Conservation (phyloP, 2,888 invertebrate species). For the Drosophila prolongata region DNA sequence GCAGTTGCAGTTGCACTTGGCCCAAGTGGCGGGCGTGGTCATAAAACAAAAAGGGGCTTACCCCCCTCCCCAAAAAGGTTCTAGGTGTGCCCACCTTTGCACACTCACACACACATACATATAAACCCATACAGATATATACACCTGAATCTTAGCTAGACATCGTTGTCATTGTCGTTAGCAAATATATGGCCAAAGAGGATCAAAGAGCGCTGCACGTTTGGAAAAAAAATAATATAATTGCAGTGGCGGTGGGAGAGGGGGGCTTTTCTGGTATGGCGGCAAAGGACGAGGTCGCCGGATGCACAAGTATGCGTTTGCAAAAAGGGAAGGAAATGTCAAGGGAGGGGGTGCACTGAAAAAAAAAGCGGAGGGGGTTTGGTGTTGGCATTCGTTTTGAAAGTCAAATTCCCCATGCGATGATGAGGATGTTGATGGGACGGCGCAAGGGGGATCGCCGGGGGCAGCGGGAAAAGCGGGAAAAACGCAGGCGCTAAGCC, state of each 20-base stretch:
- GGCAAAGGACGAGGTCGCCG: constrained; percentile 30
- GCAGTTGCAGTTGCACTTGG: constrained; percentile 79
- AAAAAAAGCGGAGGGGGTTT: background rate
- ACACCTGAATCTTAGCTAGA: constrained; percentile 56
- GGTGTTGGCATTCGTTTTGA: constrained; percentile 43
- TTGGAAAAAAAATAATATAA: constrained; percentile 15
- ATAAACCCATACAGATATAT: constrained; percentile 13
- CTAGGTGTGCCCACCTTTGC: constrained; percentile 22
- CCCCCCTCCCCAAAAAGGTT: background rate
- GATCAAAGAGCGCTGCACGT: constrained; percentile 68
- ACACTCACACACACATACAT: constrained; percentile 12
- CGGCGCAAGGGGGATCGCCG: constrained; percentile 4
- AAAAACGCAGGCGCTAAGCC: constrained; percentile 60
- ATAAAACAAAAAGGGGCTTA: constrained; percentile 68
- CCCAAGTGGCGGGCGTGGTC: constrained; percentile 72
- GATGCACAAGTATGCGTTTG: constrained; percentile 37
- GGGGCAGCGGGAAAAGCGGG: constrained; percentile 4
- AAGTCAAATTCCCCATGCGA: constrained; percentile 54
- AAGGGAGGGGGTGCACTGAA: background rate
- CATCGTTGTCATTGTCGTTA: constrained; percentile 73
- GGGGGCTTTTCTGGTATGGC: background rate
- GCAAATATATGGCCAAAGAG: constrained; percentile 77
- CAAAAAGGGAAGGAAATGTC: constrained; percentile 1
- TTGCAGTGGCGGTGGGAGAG: constrained; percentile 11
- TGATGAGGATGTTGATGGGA: constrained; percentile 14